Evolutionary conservation across 2,888 invertebrate genomes (phyloP).

Genomic region (Thysanoteuthis rhombus): DNA sequence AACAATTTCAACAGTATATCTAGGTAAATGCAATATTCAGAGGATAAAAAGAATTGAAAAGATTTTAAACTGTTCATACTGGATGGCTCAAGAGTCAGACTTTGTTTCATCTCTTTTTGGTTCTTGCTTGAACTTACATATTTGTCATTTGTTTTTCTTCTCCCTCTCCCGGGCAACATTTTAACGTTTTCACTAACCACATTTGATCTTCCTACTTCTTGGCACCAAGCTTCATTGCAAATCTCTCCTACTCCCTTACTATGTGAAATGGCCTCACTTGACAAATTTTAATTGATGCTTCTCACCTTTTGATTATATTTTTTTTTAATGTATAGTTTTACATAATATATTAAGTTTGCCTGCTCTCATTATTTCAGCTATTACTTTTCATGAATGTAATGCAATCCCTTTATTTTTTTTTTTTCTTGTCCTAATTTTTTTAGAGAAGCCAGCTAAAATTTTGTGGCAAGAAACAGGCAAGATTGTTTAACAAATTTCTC

Average conservation of each 20-base stretch:
- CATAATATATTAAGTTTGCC: not conserved
- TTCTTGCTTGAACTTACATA: not conserved
- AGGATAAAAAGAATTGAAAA: not conserved
- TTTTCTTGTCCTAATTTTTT: not conserved
- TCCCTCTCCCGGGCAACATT: not conserved
- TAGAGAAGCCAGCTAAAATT: conserved; percentile 19
- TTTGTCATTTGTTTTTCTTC: not conserved
- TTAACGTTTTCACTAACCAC: not conserved
- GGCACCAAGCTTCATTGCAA: not conserved
- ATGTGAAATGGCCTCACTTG: no score
- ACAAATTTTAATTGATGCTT: no score
- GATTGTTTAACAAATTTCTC: conserved; percentile 23
- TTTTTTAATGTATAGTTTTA: not conserved
- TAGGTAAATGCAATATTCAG: not conserved
- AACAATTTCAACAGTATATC: not conserved
- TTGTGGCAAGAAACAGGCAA: conserved; percentile 13
- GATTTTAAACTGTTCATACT: not conserved
- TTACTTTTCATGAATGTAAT: not conserved
- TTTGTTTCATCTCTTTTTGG: not conserved
- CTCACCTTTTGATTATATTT: no score
- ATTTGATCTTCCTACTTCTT: not conserved
- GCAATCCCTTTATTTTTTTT: not conserved
- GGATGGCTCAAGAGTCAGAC: not conserved
- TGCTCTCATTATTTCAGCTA: not conserved
- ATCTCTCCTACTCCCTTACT: not conserved